These are phyloP conservation scores for Nixonia krombeini DNA, from an alignment of 1,140 invertebrate genomes.

Conservation along the genomic window DNA sequence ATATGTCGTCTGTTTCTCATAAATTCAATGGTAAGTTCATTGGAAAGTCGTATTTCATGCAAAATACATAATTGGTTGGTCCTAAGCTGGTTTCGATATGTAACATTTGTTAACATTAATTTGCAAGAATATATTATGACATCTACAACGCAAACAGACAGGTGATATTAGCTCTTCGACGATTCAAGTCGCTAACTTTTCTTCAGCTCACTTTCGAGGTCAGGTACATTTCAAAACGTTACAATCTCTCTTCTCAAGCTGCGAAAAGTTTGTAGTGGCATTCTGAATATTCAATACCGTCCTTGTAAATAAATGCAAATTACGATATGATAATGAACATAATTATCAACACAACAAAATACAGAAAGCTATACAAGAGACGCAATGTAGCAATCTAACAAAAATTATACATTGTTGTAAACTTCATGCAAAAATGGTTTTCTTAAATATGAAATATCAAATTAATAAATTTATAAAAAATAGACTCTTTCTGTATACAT, in stretches of 20 bases:
- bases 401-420: conserved; percentile 4
- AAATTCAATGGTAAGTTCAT: conserved; percentile 40
- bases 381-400: neutral
- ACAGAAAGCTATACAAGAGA: conserved; percentile 4
- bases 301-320: conserved; percentile 16
- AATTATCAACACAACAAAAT: conserved; percentile 18
- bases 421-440: no score
- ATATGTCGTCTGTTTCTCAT: conserved; percentile 38
- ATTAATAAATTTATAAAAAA: no score
- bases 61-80: conserved; percentile 59
- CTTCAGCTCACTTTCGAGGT: conserved; percentile 50
- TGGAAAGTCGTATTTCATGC: conserved; percentile 38
- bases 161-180: conserved; percentile 26
- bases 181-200: conserved; percentile 42
- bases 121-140: conserved; percentile 56
- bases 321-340: conserved; percentile 25
- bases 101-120: conserved; percentile 56
- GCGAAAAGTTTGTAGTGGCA: conserved; percentile 16
- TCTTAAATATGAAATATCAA: no score
- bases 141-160: conserved; percentile 58
- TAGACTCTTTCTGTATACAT: no score
- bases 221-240: conserved; percentile 63
- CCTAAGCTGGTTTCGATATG: conserved; percentile 50
- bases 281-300: neutral
- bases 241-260: conserved; percentile 17